Evolutionary conservation across 2,797 vertebrate genomes (phyloP).

Genomic region (Hephaestus fuliginosus): DNA sequence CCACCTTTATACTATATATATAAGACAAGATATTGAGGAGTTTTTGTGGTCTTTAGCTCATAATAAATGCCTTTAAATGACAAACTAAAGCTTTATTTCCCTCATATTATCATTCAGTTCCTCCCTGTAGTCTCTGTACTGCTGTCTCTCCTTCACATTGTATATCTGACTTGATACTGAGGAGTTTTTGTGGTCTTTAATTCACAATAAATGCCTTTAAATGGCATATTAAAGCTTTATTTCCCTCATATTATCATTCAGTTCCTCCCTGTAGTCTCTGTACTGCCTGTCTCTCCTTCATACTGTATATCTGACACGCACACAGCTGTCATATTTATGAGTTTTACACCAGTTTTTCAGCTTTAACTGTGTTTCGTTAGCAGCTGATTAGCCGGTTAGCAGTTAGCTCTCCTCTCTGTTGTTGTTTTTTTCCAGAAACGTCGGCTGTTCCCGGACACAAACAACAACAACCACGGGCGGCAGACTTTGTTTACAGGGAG

Average conservation of each 20-base stretch:
- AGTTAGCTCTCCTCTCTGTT: conserved; percentile 7
- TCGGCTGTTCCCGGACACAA: conserved; percentile 10
- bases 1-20: background rate
- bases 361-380: conserved; percentile 8
- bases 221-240: background rate
- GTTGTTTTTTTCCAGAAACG: conserved; percentile 34
- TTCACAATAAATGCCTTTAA: background rate
- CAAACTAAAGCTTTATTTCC: background rate
- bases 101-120: background rate
- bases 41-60: background rate
- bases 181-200: background rate
- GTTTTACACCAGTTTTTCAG: background rate
- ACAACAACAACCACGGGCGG: conserved; percentile 6
- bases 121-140: background rate
- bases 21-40: background rate
- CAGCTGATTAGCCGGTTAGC: conserved; percentile 1
- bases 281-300: background rate
- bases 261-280: background rate
- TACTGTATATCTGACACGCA: background rate
- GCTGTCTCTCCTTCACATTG: background rate
- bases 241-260: background rate
- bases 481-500: conserved; percentile 36
- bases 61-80: background rate
- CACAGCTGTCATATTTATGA: fast-evolving
- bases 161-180: background rate